Evolutionary conservation across 1,140 invertebrate species (phyloP).

Genomic region (Batillaria attramentaria): DNA sequence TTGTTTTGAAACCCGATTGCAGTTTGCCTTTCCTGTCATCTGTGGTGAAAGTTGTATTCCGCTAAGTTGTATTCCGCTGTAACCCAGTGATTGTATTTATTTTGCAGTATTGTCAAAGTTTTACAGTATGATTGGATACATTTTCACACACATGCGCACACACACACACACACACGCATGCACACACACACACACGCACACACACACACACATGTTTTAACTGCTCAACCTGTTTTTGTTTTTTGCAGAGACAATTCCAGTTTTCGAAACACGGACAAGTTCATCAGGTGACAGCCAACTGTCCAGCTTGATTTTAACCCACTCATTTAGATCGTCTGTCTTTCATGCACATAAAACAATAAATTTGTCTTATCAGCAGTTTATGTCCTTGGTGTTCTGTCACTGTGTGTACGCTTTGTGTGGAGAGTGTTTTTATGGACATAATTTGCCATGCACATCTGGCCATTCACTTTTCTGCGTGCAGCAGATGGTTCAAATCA

Average conservation of each 20-base stretch:
- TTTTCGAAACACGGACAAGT: conserved; percentile 73
- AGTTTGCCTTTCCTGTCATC: not conserved
- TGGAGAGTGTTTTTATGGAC: not conserved
- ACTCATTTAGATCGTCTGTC: not conserved
- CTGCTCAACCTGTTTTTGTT: not conserved
- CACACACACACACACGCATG: not conserved
- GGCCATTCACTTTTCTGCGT: not conserved
- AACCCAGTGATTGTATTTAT: not conserved
- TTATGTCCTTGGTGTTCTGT: not conserved
- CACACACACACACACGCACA: not conserved
- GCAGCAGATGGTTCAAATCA: not conserved
- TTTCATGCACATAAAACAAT: not conserved
- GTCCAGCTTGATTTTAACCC: too few species aligned
- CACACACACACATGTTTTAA: not conserved
- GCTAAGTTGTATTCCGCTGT: not conserved
- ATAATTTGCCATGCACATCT: not conserved
- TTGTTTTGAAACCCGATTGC: not conserved
- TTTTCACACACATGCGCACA: not conserved
- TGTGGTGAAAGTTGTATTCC: not conserved
- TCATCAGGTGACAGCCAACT: conserved; percentile 65
- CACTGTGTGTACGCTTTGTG: not conserved
- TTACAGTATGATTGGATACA: not conserved
- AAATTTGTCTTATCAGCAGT: not conserved
- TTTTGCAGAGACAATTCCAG: conserved; percentile 72
- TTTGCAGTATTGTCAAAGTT: not conserved